Evolutionary conservation across 2,888 invertebrate genomes (phyloP).

Genomic region (Amiota minor): DNA sequence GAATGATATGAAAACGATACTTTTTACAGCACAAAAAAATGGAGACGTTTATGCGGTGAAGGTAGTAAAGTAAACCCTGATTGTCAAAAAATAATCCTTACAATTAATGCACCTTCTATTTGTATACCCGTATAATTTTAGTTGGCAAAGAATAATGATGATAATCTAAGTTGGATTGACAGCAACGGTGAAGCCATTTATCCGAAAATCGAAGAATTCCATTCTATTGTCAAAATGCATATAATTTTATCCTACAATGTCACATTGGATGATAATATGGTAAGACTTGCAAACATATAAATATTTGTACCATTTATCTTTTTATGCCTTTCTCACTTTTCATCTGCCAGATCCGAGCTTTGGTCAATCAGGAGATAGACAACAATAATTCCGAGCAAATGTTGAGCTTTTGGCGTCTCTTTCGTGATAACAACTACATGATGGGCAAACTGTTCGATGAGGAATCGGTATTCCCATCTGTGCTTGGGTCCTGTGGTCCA

Average conservation of each 20-base stretch:
- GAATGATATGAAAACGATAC: conserved; percentile 68
- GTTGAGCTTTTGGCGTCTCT: conserved; percentile 70
- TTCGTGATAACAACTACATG: conserved; percentile 72
- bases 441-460: conserved; percentile 72
- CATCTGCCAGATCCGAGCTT: conserved; percentile 62
- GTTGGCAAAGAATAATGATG: conserved; percentile 66
- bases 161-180: conserved; percentile 69
- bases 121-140: conserved; percentile 30
- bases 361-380: conserved; percentile 71
- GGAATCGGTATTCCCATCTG: conserved; percentile 70
- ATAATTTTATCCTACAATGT: conserved; percentile 70
- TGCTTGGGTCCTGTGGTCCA: conserved; percentile 71
- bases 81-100: conserved; percentile 22
- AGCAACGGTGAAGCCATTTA: conserved; percentile 63
- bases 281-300: conserved; percentile 41
- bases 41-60: conserved; percentile 70
- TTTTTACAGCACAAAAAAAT: conserved; percentile 71
- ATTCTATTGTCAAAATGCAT: conserved; percentile 71
- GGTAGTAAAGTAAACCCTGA: conserved; percentile 57
- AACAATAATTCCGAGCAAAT: conserved; percentile 70
- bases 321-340: neutral
- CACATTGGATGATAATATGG: conserved; percentile 71
- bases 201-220: conserved; percentile 70
- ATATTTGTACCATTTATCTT: no score
- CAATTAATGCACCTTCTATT: conserved; percentile 16